Conservation (phyloP, 2,797 vertebrate species). For the Enteromius mattozi region DNA sequence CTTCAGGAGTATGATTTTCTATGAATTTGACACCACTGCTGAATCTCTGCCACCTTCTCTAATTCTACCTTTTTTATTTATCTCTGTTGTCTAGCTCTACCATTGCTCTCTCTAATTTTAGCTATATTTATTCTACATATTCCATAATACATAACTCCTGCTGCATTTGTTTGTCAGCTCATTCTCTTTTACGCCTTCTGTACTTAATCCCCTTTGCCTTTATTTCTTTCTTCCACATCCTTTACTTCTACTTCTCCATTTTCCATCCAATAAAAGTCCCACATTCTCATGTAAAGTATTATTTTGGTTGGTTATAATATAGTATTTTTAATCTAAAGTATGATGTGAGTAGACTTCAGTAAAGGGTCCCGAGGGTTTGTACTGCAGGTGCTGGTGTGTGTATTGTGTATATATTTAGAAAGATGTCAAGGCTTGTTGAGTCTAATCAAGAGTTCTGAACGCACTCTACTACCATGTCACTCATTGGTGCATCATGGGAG, state of each 20-base stretch:
- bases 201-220: background rate
- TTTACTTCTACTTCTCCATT: background rate
- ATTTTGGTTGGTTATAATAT: background rate
- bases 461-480: background rate
- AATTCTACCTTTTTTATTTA: background rate
- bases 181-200: background rate
- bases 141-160: background rate
- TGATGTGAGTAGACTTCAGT: background rate
- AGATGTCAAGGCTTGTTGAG: constrained; percentile 2
- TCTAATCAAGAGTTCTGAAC: constrained; percentile 31
- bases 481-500: constrained; percentile 33
- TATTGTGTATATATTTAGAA: background rate
- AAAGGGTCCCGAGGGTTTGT: background rate
- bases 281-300: background rate
- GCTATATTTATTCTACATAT: background rate
- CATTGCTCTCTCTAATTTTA: background rate
- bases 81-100: background rate
- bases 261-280: background rate
- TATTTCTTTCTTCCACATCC: background rate
- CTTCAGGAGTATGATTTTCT: background rate
- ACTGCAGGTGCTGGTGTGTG: background rate
- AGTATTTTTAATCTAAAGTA: constrained; percentile 1
- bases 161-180: background rate
- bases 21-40: background rate
- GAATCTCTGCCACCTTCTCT: background rate